phyloP scores from a whole-genome alignment of 2,888 invertebrate genomes.

The Deilephila porcellus region DNA sequence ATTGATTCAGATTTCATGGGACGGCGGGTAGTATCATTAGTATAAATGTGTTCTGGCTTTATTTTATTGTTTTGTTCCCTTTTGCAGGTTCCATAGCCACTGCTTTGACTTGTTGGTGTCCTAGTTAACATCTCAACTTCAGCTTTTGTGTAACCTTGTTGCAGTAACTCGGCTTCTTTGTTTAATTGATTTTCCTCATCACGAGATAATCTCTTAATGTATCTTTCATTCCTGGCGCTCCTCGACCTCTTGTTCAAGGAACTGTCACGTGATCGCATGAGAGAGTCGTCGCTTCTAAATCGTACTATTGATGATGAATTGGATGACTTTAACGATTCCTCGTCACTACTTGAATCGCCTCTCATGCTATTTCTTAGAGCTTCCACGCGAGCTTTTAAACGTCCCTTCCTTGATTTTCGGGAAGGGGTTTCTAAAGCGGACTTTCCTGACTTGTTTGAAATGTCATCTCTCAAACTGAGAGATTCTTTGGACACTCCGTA shows the following conservation, averaged over 20 bases:
- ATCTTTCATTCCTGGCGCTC: constrained; percentile 91
- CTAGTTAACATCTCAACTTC: constrained; percentile 83
- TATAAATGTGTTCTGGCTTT: constrained; percentile 62
- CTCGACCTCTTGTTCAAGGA: constrained; percentile 87
- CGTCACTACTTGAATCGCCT: constrained; percentile 89
- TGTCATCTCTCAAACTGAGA: constrained; percentile 69
- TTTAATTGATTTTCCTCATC: constrained; percentile 87
- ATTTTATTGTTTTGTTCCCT: constrained; percentile 79
- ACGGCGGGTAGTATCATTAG: constrained; percentile 66
- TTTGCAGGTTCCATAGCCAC: constrained; percentile 79
- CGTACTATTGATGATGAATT: constrained; percentile 87
- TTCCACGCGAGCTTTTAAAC: constrained; percentile 88
- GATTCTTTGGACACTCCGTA: constrained; percentile 73
- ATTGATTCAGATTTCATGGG: constrained; percentile 80
- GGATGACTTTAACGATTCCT: constrained; percentile 88
- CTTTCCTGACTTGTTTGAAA: constrained; percentile 69
- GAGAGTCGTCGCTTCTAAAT: constrained; percentile 88
- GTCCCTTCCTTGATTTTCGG: constrained; percentile 84
- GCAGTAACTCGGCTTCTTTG: constrained; percentile 81
- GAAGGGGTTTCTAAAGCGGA: constrained; percentile 80
- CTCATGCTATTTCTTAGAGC: constrained; percentile 86
- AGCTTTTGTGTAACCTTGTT: constrained; percentile 80
- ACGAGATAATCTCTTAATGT: constrained; percentile 89
- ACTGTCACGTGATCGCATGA: constrained; percentile 85
- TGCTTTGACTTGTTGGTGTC: constrained; percentile 82